phyloP scores from a whole-genome alignment of 2,888 invertebrate species.

The Netelia virgata region DNA sequence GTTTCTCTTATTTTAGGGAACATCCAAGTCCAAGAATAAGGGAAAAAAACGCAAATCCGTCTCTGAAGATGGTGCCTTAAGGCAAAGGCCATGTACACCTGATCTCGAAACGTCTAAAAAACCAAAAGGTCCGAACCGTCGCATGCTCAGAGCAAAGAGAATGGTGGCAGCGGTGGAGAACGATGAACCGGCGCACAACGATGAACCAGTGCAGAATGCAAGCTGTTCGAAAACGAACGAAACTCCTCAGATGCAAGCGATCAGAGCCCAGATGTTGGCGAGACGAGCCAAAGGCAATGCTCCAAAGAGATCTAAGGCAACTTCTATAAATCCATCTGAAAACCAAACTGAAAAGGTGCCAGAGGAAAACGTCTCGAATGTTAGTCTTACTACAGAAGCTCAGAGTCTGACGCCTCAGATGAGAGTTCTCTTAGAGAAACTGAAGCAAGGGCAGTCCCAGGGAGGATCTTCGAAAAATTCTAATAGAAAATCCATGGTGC shows the following conservation, averaged over 20 bases:
- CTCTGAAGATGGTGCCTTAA: neutral
- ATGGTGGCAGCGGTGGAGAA: neutral
- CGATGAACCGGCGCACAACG: neutral
- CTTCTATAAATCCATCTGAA: neutral
- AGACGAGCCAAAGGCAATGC: constrained; percentile 66
- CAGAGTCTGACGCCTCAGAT: constrained; percentile 75
- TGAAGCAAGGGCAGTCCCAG: constrained; percentile 53
- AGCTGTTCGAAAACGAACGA: constrained; percentile 66
- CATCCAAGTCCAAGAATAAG: constrained; percentile 19
- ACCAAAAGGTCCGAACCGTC: constrained; percentile 35
- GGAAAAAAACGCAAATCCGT: constrained; percentile 54
- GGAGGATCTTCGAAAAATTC: neutral
- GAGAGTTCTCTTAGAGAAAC: constrained; percentile 71
- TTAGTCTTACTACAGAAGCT: neutral
- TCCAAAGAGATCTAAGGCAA: constrained; percentile 22
- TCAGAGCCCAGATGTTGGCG: constrained; percentile 72
- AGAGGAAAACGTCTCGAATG: neutral
- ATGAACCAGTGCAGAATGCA: neutral
- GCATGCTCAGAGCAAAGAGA: constrained; percentile 70
- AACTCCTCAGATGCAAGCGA: constrained; percentile 76
- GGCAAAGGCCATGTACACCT: constrained; percentile 58
- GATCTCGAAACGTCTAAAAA: constrained; percentile 43
- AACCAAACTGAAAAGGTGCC: constrained; percentile 16
- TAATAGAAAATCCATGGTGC: constrained; percentile 18
- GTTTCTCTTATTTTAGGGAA: constrained; percentile 29